A percentile compares a stretch with the other conserved stretches of the same genome.
These are phyloP conservation scores for Taurulus bubalis DNA, from an alignment of 2,113 vertebrate species.

Conservation along the genomic window DNA sequence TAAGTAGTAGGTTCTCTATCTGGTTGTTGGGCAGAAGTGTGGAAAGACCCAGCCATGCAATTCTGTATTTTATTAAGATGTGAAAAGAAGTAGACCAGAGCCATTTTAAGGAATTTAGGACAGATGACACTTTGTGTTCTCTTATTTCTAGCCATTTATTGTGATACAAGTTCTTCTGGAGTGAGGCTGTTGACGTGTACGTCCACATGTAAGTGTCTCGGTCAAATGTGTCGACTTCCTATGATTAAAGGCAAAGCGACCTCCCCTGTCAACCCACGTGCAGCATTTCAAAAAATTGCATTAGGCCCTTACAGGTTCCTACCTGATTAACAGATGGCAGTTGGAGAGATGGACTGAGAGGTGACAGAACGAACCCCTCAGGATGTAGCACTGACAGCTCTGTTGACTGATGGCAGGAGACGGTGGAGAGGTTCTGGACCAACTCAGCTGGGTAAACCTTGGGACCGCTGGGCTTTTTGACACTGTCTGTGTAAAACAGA, in stretches of 20 bases:
- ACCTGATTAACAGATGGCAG: slow-evolving; percentile 55
- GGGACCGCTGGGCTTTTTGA: slow-evolving; percentile 6
- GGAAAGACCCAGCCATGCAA: background rate
- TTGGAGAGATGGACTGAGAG: slow-evolving; percentile 16
- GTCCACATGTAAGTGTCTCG: background rate
- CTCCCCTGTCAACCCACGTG: slow-evolving; percentile 55
- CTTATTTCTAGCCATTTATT: background rate
- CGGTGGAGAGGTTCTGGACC: slow-evolving; percentile 7
- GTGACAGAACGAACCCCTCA: slow-evolving; percentile 27
- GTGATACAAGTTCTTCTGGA: background rate
- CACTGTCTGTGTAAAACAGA: slow-evolving; percentile 14
- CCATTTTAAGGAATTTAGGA: slow-evolving; percentile 49
- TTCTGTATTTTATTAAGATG: background rate
- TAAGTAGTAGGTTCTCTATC: background rate
- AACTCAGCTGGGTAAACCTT: slow-evolving; percentile 39
- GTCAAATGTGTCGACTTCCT: slow-evolving; percentile 3
- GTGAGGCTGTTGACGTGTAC: background rate
- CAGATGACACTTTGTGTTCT: slow-evolving; percentile 18
- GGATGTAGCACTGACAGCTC: slow-evolving; percentile 50
- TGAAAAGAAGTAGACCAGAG: slow-evolving; percentile 17
- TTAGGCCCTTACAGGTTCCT: slow-evolving; percentile 31
- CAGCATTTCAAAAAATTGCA: slow-evolving; percentile 50
- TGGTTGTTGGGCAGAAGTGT: slow-evolving; percentile 13
- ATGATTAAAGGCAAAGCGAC: slow-evolving; percentile 62
- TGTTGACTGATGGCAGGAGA: slow-evolving; percentile 50